Conservation (phyloP, 2,888 invertebrate species). For the Sminthurides aquaticus region DNA sequence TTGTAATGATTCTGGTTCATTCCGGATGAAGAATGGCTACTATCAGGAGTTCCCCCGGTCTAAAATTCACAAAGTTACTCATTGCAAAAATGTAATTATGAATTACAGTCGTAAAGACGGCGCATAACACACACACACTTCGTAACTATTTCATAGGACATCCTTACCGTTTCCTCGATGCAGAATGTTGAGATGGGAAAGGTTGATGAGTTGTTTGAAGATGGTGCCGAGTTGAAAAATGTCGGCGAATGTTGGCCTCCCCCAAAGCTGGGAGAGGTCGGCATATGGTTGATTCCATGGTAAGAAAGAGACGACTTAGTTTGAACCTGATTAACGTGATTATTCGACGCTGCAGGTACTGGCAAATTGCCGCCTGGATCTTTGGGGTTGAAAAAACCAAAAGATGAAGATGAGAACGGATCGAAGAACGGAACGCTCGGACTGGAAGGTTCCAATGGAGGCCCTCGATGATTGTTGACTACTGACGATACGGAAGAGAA, state of each 20-base stretch:
- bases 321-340: constrained; percentile 22
- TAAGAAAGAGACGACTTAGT: constrained; percentile 20
- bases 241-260: constrained; percentile 23
- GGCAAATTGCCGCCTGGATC: constrained; percentile 30
- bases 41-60: neutral
- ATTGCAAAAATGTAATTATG: neutral
- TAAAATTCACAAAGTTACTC: neutral
- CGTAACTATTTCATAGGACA: too few relatives aligned
- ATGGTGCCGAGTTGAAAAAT: constrained; percentile 22
- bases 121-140: too few relatives aligned
- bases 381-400: constrained; percentile 42
- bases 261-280: constrained; percentile 16
- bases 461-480: constrained; percentile 16
- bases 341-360: constrained; percentile 13
- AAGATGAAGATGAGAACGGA: constrained; percentile 40
- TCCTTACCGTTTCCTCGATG: constrained; percentile 36
- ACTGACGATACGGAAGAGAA: constrained; percentile 7
- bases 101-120: too few relatives aligned
- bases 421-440: constrained; percentile 32
- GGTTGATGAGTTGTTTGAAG: constrained; percentile 26
- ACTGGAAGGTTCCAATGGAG: constrained; percentile 17
- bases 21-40: constrained; percentile 6
- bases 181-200: constrained; percentile 43
- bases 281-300: constrained; percentile 38
- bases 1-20: constrained; percentile 13